A percentile compares a stretch with the other conserved stretches of the same genome.
These are phyloP conservation scores for Proales similis DNA, from an alignment of 1,140 invertebrate species.

Conservation along the genomic window DNA sequence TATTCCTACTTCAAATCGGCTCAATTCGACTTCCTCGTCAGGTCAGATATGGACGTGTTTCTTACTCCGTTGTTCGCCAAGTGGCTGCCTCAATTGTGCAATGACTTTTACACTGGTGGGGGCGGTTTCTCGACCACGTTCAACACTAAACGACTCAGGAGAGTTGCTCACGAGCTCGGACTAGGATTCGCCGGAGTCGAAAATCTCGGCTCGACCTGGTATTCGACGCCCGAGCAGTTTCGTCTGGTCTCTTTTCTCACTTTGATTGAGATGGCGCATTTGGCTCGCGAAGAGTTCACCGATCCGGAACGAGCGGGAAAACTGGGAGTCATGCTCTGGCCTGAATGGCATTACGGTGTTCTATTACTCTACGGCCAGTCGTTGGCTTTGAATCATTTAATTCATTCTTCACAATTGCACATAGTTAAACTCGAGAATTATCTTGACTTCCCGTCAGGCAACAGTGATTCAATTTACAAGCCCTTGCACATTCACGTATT, in stretches of 20 bases:
- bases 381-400: constrained; percentile 32
- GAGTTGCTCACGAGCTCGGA: constrained; percentile 16
- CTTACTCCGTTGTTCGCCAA: constrained; percentile 28
- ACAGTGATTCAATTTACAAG: constrained; percentile 6
- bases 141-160: constrained; percentile 13
- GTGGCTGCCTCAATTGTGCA: constrained; percentile 13
- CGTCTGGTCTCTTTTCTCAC: constrained; percentile 4
- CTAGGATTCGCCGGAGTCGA: constrained; percentile 6
- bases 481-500: constrained; percentile 29
- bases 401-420: not conserved
- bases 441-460: constrained; percentile 29
- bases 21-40: constrained; percentile 27
- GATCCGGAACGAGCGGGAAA: constrained; percentile 10
- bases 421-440: constrained; percentile 11
- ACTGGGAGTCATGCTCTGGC: constrained; percentile 33
- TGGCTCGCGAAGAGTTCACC: constrained; percentile 35
- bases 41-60: constrained; percentile 37
- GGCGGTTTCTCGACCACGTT: constrained; percentile 31
- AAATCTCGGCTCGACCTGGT: constrained; percentile 35
- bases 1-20: constrained; percentile 27
- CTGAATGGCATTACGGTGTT: constrained; percentile 38
- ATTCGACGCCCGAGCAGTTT: constrained; percentile 4
- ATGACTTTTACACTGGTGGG: constrained; percentile 22
- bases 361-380: constrained; percentile 18
- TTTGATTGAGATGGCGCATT: constrained; percentile 9